A percentile compares a stretch with the other conserved stretches of the same genome.
Evolutionary conservation across 2,888 invertebrate genomes (phyloP).

Genomic region (Nebria brevicollis): DNA sequence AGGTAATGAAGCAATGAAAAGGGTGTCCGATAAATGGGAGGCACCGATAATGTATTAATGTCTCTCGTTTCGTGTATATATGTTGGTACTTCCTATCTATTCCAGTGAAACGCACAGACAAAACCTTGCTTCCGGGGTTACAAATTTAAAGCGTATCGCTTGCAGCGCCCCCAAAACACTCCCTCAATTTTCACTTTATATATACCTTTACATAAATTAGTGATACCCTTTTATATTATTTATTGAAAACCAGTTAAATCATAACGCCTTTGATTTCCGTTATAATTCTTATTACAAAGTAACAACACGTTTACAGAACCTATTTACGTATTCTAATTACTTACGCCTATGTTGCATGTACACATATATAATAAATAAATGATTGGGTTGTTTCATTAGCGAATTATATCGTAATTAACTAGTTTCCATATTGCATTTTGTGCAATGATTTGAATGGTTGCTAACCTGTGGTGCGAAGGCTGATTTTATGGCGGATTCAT

Average conservation of each 20-base stretch:
- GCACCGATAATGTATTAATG: slow-evolving; percentile 17
- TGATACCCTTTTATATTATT: no score
- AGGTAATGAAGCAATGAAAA: slow-evolving; percentile 44
- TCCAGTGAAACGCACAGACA: slow-evolving; percentile 16
- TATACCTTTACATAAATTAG: not conserved
- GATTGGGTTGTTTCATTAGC: not conserved
- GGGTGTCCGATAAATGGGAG: slow-evolving; percentile 35
- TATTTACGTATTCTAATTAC: no score
- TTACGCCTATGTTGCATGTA: not conserved
- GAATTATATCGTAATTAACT: slow-evolving; percentile 11
- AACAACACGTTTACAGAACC: no score
- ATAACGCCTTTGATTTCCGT: no score
- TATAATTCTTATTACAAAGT: no score
- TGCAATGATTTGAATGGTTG: not conserved
- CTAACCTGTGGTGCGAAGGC: slow-evolving; percentile 9
- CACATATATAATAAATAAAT: not conserved
- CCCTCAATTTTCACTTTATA: not conserved
- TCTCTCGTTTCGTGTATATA: not conserved
- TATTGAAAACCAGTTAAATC: no score
- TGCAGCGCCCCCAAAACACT: not conserved
- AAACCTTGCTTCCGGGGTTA: slow-evolving; percentile 16
- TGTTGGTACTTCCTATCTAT: not conserved
- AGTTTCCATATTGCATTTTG: not conserved
- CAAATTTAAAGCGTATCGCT: slow-evolving; percentile 3
- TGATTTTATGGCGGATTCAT: not conserved